Percentiles rank a stretch among this genome's conserved stretches.
phyloP scores from a whole-genome alignment of 35 echinoderm and acorn worm genomes.

The Lytechinus pictus region DNA sequence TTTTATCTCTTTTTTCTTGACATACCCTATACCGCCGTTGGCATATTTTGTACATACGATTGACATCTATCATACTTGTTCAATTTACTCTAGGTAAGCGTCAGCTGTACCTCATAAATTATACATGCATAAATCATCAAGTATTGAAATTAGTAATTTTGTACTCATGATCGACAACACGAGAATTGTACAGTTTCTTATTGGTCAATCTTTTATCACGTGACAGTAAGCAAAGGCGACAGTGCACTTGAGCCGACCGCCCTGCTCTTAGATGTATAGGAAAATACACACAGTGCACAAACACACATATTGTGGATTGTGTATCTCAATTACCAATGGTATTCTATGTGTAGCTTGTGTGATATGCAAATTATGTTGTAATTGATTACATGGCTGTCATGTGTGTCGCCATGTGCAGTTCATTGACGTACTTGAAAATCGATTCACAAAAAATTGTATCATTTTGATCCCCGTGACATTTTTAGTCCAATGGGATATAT shows the following conservation, averaged over 20 bases:
- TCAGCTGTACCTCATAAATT: conserved; percentile 18
- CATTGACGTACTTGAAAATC: conserved; percentile 6
- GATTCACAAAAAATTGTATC: conserved; percentile 8
- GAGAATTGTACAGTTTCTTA: conserved; percentile 19
- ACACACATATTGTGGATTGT: background rate
- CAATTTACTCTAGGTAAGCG: background rate
- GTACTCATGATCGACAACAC: background rate
- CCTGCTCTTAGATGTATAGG: background rate
- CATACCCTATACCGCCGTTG: conserved; percentile 23
- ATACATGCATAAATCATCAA: background rate
- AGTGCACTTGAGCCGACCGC: conserved; percentile 5
- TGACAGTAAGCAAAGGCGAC: background rate
- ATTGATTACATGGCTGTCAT: background rate
- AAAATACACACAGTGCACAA: background rate
- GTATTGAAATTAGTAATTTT: background rate
- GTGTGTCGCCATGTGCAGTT: background rate
- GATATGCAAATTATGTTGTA: conserved; percentile 51
- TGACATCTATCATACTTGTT: background rate
- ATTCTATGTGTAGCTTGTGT: conserved; percentile 29
- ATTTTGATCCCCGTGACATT: conserved; percentile 45
- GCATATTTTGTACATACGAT: conserved; percentile 7
- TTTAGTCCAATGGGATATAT: conserved; percentile 28
- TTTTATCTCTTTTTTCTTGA: background rate
- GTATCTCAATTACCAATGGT: background rate
- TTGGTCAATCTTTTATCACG: background rate